Evolutionary conservation across 2,888 invertebrate species (phyloP).

Genomic region (Aplocera efformata): DNA sequence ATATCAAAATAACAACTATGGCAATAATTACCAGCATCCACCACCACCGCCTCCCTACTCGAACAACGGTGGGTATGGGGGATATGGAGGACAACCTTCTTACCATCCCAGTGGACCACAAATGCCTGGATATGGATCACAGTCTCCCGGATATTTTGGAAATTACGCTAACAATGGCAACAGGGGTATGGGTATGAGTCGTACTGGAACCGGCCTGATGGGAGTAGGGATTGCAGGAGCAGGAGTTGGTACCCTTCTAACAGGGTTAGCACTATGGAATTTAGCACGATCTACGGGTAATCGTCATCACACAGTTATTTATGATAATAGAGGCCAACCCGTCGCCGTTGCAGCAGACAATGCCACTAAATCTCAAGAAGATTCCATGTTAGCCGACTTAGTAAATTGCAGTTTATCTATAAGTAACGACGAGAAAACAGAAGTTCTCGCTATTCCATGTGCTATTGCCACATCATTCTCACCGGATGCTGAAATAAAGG

Average conservation of each 20-base stretch:
- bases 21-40: slow-evolving; percentile 51
- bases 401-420: slow-evolving; percentile 73
- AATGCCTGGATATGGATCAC: slow-evolving; percentile 53
- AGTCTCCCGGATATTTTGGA: slow-evolving; percentile 68
- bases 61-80: slow-evolving; percentile 36
- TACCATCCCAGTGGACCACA: slow-evolving; percentile 48
- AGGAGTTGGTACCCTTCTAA: slow-evolving; percentile 70
- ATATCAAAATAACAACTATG: slow-evolving; percentile 41
- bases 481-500: slow-evolving; percentile 67
- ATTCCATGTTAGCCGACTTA: slow-evolving; percentile 65
- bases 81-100: slow-evolving; percentile 43
- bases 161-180: slow-evolving; percentile 55
- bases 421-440: slow-evolving; percentile 57
- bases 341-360: slow-evolving; percentile 65
- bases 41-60: slow-evolving; percentile 63
- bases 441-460: slow-evolving; percentile 73
- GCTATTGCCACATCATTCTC: slow-evolving; percentile 75
- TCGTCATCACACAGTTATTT: slow-evolving; percentile 67
- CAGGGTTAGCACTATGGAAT: slow-evolving; percentile 75
- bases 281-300: slow-evolving; percentile 69
- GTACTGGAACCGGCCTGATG: slow-evolving; percentile 55
- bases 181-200: slow-evolving; percentile 54
- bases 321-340: slow-evolving; percentile 72
- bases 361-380: slow-evolving; percentile 47
- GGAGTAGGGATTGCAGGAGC: slow-evolving; percentile 72